These are phyloP conservation scores for Trissolcus japonicus DNA, from an alignment of 2,888 invertebrate genomes.

Conservation along the genomic window DNA sequence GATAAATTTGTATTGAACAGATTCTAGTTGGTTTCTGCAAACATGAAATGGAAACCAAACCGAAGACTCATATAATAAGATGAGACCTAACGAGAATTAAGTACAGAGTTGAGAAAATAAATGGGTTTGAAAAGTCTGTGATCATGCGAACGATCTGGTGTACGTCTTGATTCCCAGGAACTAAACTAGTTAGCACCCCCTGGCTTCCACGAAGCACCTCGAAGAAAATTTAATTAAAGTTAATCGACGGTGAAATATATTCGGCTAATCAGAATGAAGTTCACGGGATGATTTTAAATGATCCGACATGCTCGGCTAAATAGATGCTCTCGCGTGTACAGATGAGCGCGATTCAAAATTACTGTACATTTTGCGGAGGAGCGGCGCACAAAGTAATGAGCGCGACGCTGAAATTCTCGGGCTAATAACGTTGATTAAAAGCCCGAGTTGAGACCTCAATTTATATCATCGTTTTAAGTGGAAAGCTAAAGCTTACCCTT, in stretches of 20 bases:
- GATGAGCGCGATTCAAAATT: slow-evolving; percentile 22
- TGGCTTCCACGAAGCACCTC: neutral
- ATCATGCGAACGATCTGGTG: neutral
- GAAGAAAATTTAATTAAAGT: slow-evolving; percentile 21
- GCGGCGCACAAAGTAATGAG: slow-evolving; percentile 35
- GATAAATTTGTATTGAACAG: too few relatives aligned
- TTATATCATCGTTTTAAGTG: slow-evolving; percentile 67
- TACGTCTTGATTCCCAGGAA: slow-evolving; percentile 2
- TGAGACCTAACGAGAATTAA: neutral
- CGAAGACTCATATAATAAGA: too few relatives aligned
- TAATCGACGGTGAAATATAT: slow-evolving; percentile 41
- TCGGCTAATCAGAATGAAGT: slow-evolving; percentile 21
- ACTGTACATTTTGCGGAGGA: slow-evolving; percentile 24
- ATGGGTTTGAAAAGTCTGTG: neutral
- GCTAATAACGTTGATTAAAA: slow-evolving; percentile 75
- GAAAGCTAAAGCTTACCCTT: slow-evolving; percentile 44
- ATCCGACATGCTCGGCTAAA: slow-evolving; percentile 14
- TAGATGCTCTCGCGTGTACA: slow-evolving; percentile 15
- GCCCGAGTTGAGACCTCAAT: slow-evolving; percentile 70
- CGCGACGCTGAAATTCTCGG: slow-evolving; percentile 57
- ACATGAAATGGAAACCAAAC: too few relatives aligned
- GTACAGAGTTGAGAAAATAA: neutral
- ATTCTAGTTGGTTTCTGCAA: too few relatives aligned
- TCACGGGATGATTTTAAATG: slow-evolving; percentile 18
- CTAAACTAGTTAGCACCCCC: slow-evolving; percentile 11